phyloP scores from a whole-genome alignment of 2,113 vertebrate genomes.

The Helogale parvula region DNA sequence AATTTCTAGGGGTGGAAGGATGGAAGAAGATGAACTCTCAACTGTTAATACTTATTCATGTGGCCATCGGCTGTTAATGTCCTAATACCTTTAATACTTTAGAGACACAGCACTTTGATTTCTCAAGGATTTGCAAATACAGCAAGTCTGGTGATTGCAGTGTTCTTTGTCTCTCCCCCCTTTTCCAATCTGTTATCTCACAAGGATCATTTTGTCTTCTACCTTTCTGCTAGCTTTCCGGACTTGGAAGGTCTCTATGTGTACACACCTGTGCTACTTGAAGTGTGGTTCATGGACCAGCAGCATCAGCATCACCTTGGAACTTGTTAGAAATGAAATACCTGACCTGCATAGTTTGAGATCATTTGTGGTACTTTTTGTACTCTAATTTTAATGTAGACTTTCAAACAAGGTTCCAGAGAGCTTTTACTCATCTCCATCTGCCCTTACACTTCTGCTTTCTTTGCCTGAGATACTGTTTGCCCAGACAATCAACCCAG shows the following conservation, averaged over 20 bases:
- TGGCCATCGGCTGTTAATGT: not conserved
- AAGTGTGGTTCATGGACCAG: not conserved
- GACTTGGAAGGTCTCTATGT: not conserved
- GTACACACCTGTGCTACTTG: not conserved
- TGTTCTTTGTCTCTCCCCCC: not conserved
- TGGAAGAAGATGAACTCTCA: not conserved
- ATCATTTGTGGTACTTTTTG: not conserved
- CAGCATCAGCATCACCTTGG: fast-evolving
- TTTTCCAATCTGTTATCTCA: not conserved
- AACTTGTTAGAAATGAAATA: not conserved
- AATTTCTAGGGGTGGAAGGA: not conserved
- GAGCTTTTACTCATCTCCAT: not conserved
- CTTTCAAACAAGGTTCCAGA: not conserved
- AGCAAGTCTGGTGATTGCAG: not conserved
- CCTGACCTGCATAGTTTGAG: not conserved
- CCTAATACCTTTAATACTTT: not conserved
- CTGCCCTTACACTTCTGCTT: not conserved
- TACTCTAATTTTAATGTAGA: not conserved
- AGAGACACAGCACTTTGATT: not conserved
- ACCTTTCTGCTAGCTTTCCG: not conserved
- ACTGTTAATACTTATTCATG: not conserved
- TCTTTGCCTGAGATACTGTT: not conserved
- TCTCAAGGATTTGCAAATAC: not conserved
- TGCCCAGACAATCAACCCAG: not conserved
- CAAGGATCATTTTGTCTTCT: not conserved